Evolutionary conservation across 2,888 invertebrate genomes (phyloP), one percentile per base, ranked within the genome.

Genomic region (Aspidapion aeneum): DNA sequence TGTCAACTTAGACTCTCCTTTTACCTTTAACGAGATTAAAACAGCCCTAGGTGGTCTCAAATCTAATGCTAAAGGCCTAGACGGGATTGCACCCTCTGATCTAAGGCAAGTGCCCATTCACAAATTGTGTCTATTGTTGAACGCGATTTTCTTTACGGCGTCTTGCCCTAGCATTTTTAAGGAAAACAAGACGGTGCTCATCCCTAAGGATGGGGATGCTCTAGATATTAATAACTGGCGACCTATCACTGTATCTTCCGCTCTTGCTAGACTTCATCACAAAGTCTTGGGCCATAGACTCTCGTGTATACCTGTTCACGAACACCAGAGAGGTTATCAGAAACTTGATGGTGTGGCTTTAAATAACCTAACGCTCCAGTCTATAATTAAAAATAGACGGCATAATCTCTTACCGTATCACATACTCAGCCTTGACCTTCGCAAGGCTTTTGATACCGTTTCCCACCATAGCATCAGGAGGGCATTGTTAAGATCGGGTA

Each of bases 401-500:
- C 48, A 17, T 1, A 18, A 9, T 7, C n/a, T 21, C 9, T 21
- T 18, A 20, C 62, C 65, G 0, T 68, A 69, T 48, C 9, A 57
- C 9, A 22, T 70, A 5, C 18, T 61, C 0, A 48, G 66, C 1
- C 58, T 69, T 9, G 70, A 70, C 58, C 57, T 71, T 0, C 5
- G 58, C 16, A 71, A 70, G 56, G 69, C 68, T 2, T 71, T 71
- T 54, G 69, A 71, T 57, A 64, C 66, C 1, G 63, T 71, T 0
- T 62, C 66, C 1, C 69, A 70, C 21, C 0, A 7, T 21, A 58
- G 61, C 12, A 64, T 71, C 12, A 18, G 20, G 1, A 50, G 69
- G 17, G 67, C 68, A 0, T 55, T 70, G 16, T 1, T 19, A 9
- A 20, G 69, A 1, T 52, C 62, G 9, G 60, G 57, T 2, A 18